Evolutionary conservation across 2,113 vertebrate species (phyloP), one percentile per base, ranked within the genome.

Genomic region (Garra rufa): DNA sequence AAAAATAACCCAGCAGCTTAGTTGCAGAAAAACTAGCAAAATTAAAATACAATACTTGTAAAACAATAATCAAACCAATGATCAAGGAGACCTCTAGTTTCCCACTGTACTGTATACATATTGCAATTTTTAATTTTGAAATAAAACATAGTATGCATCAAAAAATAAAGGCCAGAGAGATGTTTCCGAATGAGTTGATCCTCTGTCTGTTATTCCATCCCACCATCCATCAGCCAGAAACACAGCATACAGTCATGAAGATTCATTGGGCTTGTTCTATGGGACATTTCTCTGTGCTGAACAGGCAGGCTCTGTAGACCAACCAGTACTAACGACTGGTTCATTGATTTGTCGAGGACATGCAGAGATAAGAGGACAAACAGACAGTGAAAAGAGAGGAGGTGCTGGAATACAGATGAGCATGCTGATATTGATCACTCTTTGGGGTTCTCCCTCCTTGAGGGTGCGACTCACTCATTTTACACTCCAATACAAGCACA

Each of bases 261-360:
- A 80, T 67, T 46, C 77, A 67, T 67, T 10, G 34, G 24, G 24
- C 0, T 75, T 48, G 73, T 80, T 80, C 19, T 38, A 84, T 80
- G 75, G 67, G 85, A 85, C 83, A 73, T 84, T 76, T 85, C 78
- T 85, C 80, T 70, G 76, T 84, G 84, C 73, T 3, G 19, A 88
- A 82, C 77, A 26, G 70, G 73, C 79, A 19, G 76, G 73, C 24
- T 34, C 85, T 67, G 24, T 87, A 81, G 89, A 91, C 85, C 88
- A 86, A 87, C 90, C 89, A 82, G 88, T 86, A 83, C 88, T 91
- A 85, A 90, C 70, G 82, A 90, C 87, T 73, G 75, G 30, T 86
- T 90, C 91, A 91, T 90, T 80, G 90, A 92, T 92, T 88, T 0
- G 88, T 90, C 91, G 76, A 76, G 89, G 88, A 91, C 89, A 83